These are phyloP conservation scores for Pachypanchax playfairii DNA, from an alignment of 2,113 vertebrate species.

Conservation along the genomic window DNA sequence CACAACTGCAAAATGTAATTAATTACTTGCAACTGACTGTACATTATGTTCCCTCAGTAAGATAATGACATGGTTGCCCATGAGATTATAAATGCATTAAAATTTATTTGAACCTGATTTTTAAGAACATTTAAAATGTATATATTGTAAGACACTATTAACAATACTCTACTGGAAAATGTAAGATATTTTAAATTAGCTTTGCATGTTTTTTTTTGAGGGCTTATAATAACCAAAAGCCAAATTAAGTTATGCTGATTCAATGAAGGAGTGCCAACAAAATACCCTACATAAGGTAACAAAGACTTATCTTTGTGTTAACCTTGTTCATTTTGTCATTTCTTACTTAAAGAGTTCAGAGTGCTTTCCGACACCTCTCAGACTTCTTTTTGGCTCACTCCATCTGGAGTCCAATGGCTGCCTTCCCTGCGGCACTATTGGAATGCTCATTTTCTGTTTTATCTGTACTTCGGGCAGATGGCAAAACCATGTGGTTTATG, in stretches of 20 bases:
- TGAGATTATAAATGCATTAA: too few relatives aligned
- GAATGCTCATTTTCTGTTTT: constrained; percentile 46
- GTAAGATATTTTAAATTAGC: too few relatives aligned
- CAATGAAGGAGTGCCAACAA: too few relatives aligned
- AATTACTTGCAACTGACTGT: constrained; percentile 56
- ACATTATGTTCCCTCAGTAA: constrained; percentile 55
- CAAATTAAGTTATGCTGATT: too few relatives aligned
- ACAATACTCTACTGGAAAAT: too few relatives aligned
- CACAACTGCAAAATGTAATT: constrained; percentile 50
- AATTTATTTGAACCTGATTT: constrained; percentile 2
- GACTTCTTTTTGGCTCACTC: constrained; percentile 24
- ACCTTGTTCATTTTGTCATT: constrained; percentile 15
- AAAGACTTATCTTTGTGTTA: constrained; percentile 20
- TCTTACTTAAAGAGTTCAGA: constrained; percentile 10
- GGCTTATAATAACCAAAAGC: too few relatives aligned
- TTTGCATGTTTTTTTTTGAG: too few relatives aligned
- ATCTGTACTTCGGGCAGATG: constrained; percentile 65
- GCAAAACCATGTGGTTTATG: constrained; percentile 65
- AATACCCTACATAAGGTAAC: too few relatives aligned
- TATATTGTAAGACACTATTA: too few relatives aligned
- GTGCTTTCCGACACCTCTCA: constrained; percentile 6
- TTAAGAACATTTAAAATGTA: not conserved
- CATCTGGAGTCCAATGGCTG: constrained; percentile 42
- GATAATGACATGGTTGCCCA: too few relatives aligned
- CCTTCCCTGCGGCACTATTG: constrained; percentile 33